Conservation (phyloP, 1,140 invertebrate genomes). For the Lasaia peninsularis region DNA sequence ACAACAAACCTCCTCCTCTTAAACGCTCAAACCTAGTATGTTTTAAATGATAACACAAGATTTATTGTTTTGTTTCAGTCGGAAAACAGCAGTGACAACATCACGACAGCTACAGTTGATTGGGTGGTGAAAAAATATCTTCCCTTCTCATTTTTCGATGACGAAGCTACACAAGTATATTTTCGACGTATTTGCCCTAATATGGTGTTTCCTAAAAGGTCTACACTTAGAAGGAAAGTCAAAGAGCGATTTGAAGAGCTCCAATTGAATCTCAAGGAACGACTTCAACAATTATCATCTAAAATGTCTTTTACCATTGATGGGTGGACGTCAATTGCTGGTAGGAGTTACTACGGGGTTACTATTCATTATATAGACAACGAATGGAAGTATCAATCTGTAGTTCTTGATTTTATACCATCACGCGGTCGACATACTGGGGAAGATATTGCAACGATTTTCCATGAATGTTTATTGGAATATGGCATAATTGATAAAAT, state of each 20-base stretch:
- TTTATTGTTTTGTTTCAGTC: constrained; percentile 20
- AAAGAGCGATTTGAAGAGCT: constrained; percentile 37
- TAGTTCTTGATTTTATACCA: constrained; percentile 51
- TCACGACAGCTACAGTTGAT: constrained; percentile 34
- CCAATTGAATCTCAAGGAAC: constrained; percentile 33
- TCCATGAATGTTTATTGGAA: constrained; percentile 35
- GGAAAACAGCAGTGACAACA: constrained; percentile 28
- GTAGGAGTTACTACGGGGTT: constrained; percentile 42
- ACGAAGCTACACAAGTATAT: constrained; percentile 40
- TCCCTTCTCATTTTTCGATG: constrained; percentile 51
- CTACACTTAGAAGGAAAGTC: constrained; percentile 33
- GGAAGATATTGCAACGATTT: constrained; percentile 46
- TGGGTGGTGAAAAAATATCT: constrained; percentile 48
- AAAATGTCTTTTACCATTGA: constrained; percentile 55
- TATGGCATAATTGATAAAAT: constrained; percentile 42
- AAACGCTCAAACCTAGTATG: constrained; percentile 18
- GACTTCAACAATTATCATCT: constrained; percentile 37
- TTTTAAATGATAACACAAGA: constrained; percentile 20
- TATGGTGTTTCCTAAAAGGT: constrained; percentile 26
- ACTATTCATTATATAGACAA: constrained; percentile 50
- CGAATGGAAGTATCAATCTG: constrained; percentile 40
- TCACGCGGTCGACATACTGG: constrained; percentile 43
- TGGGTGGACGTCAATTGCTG: constrained; percentile 42
- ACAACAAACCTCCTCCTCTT: constrained; percentile 19
- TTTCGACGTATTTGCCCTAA: constrained; percentile 39